Base-by-base conservation (phyloP, 2,113 vertebrate species). In the Triplophysa siluroides region DNA sequence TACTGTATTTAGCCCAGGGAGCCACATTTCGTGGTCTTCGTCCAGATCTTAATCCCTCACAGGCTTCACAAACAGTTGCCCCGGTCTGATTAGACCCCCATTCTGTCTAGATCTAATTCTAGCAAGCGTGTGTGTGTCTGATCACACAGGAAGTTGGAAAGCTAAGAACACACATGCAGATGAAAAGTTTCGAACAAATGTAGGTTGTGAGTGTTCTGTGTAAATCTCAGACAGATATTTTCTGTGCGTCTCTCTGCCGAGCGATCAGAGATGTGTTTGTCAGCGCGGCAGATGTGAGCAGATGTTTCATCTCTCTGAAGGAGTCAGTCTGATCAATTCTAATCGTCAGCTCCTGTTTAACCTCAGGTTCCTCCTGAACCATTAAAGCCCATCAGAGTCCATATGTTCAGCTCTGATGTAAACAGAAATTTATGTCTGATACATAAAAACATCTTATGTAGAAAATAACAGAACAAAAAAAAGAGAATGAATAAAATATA, bases 341-440 rank as follows among this genome's bases (percentile, higher is more conserved):
- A 64, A 72, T 78, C 47, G 72, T 73, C 82, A 78, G 78, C 81
- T 78, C 81, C 83, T 71, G 76, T 81, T 83, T 83, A 83, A 86
- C 84, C 82, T 83, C 77, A 85, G 84, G 82, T 85, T 84, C 78
- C 84, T 84, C 80, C 85, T 85, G 85, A 84, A 82, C 78, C 78
- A 83, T 83, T 82, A 85, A 69, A 81, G 83, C 78, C 79, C 82
- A 85, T 83, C 69, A 85, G 76, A 76, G 83, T 76, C 54, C 83
- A 88, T 80, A 85, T 84, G 82, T 82, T 83, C 76, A 13, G 21
- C 72, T 47, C 68, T 67, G 64, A 68, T 67, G 64, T 54, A 66
- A 16, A 19, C 18, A 58, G 19, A n/a, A 6, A 14, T 19, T 0
- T 8, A 50, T 50, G 11, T 1, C 50, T 19, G 14, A 45, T 2